Percentiles rank a stretch among this genome's conserved stretches.
phyloP scores from a whole-genome alignment of 2,888 invertebrate species.

The Drosophila paucipuncta region DNA sequence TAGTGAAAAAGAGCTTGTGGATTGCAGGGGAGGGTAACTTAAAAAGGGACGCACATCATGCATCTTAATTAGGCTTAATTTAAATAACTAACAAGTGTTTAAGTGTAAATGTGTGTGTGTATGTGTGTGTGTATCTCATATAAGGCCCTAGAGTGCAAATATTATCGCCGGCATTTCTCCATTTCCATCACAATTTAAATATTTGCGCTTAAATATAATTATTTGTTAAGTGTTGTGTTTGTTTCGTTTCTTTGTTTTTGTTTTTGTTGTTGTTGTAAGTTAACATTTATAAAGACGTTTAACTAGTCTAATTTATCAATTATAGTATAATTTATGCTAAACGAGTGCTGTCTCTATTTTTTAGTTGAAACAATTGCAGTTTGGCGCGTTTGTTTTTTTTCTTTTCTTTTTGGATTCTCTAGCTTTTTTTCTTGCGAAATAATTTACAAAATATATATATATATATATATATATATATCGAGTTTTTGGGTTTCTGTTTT shows the following conservation, averaged over 20 bases:
- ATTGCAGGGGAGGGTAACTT: constrained; percentile 14
- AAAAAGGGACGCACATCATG: constrained; percentile 26
- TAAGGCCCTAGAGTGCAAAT: constrained; percentile 81
- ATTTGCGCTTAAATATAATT: constrained; percentile 77
- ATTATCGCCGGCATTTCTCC: constrained; percentile 58
- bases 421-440: constrained; percentile 72
- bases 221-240: constrained; percentile 31
- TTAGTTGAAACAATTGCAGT: constrained; percentile 68
- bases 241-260: constrained; percentile 3
- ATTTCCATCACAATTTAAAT: constrained; percentile 73
- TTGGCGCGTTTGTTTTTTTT: constrained; percentile 40
- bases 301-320: constrained; percentile 75
- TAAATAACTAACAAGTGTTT: constrained; percentile 75
- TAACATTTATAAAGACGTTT: constrained; percentile 70
- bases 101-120: constrained; percentile 8
- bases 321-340: constrained; percentile 76
- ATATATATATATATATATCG: constrained; percentile 38
- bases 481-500: constrained; percentile 37
- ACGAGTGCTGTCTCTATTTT: constrained; percentile 63
- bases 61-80: constrained; percentile 48
- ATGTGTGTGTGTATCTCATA: constrained; percentile 71
- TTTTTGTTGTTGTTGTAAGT: constrained; percentile 47
- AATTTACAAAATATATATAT: constrained; percentile 74
- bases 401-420: constrained; percentile 71
- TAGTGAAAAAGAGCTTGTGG: constrained; percentile 12